Base-by-base conservation (phyloP, 2,113 vertebrate species). In the Recurvirostra avosetta region DNA sequence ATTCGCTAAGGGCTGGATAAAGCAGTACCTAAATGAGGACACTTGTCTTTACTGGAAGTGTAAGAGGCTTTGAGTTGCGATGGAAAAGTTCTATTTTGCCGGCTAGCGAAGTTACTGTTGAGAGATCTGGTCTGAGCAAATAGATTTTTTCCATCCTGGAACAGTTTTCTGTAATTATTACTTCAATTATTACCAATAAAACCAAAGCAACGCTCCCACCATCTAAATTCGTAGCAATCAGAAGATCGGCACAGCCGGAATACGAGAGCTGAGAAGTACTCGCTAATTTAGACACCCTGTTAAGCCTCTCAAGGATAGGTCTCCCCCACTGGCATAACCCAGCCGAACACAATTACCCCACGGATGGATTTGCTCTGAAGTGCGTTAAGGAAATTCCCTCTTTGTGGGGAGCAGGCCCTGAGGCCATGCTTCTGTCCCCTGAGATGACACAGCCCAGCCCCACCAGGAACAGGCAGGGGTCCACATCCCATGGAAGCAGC, bases 91-190 rank as follows among this genome's bases (percentile, higher is more conserved):
- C 41, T 43, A 12, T 36, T 74, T 52, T 86, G 65, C 11, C 1
- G 14, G 45, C 72, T 49, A 61, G 59, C 88, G 40, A 72, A 53
- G 30, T 8, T 27, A 7, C 13, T 27, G 2, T 45, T 59, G 52
- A 72, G 30, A 76, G 8, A 67, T 20, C n/a, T 72, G 47, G 11
- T 72, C 62, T 63, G 43, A 93, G 43, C 14, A 94, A 93, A 70
- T 26, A 71, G 38, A 67, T 90, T 86, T 92, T 92, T 94, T 93
- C 89, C 66, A 92, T 78, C 65, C 66, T 91, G 74, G 76, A 79
- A 78, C 21, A 88, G 52, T 58, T 95, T 92, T 77, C 53, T 86
- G 47, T 71, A 80, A 68, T 78, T 71, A 87, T 78, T 66, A 52
- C 55, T 73, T 77, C 29, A 91, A 86, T 87, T 95, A 92, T 68